Evolutionary conservation across 2,797 vertebrate genomes (phyloP).

Genomic region (Syngnathus rostellatus): DNA sequence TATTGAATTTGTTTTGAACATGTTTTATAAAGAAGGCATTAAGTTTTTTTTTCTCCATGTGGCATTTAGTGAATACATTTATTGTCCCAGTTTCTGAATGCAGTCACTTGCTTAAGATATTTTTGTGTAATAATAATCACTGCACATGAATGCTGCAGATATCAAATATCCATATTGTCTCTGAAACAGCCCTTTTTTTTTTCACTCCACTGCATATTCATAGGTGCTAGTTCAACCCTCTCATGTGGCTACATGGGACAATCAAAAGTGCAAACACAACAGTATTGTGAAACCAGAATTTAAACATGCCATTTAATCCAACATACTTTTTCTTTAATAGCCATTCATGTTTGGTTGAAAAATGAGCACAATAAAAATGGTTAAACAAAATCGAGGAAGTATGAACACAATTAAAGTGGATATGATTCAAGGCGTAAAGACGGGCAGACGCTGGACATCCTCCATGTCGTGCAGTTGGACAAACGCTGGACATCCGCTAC

Average conservation of each 20-base stretch:
- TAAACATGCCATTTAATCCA: background rate
- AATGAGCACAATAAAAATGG: background rate
- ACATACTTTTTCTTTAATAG: background rate
- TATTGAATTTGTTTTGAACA: background rate
- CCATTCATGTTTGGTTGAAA: background rate
- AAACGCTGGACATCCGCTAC: background rate
- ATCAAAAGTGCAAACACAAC: background rate
- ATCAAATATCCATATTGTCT: background rate
- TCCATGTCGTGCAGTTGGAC: background rate
- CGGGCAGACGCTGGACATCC: background rate
- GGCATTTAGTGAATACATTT: background rate
- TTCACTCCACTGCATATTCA: background rate
- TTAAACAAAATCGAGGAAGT: background rate
- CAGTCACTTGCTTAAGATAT: background rate
- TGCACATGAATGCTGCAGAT: background rate
- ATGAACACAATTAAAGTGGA: background rate
- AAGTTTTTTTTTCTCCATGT: background rate
- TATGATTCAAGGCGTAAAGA: background rate
- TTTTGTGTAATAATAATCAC: background rate
- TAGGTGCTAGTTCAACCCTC: background rate
- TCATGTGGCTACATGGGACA: too few species aligned
- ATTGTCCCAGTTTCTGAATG: background rate
- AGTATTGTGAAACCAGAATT: background rate
- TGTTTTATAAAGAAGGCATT: background rate
- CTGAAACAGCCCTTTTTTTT: too few species aligned